Percentiles rank a stretch among this genome's conserved stretches.
These are phyloP conservation scores for Lineus longissimus DNA, from an alignment of 1,140 invertebrate species.

Conservation along the genomic window DNA sequence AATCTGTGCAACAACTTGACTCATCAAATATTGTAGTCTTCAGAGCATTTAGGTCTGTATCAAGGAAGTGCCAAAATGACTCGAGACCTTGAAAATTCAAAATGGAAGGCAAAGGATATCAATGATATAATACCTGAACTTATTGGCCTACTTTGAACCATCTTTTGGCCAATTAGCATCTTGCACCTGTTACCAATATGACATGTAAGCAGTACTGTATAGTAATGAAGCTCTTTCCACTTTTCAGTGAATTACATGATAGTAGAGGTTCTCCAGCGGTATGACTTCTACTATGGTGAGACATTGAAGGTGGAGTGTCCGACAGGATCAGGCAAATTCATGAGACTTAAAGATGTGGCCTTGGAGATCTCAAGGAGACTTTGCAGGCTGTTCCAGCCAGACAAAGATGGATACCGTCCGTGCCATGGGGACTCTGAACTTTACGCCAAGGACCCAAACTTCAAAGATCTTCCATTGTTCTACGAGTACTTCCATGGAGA, in stretches of 20 bases:
- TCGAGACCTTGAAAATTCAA: no score
- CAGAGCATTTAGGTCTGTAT: no score
- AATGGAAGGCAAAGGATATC: no score
- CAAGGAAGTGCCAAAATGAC: no score
- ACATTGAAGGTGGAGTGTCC: slow-evolving; percentile 50
- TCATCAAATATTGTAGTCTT: no score
- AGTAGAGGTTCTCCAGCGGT: slow-evolving; percentile 47
- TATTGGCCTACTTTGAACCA: no score
- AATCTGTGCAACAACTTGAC: no score
- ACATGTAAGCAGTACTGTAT: no score
- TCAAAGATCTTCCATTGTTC: slow-evolving; percentile 44
- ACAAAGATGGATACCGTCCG: slow-evolving; percentile 39
- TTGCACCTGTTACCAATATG: no score
- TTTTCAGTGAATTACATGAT: slow-evolving; percentile 47
- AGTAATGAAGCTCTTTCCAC: slow-evolving; percentile 3
- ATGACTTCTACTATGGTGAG: slow-evolving; percentile 51
- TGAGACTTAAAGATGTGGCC: slow-evolving; percentile 46
- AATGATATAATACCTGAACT: no score
- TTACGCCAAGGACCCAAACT: slow-evolving; percentile 49
- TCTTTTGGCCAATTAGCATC: no score
- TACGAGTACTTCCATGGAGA: slow-evolving; percentile 55
- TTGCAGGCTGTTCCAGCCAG: slow-evolving; percentile 47
- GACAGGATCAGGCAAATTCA: slow-evolving; percentile 40
- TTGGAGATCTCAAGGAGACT: slow-evolving; percentile 38
- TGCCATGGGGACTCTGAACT: slow-evolving; percentile 46